Conservation (phyloP, 2,797 vertebrate genomes). For the Siniperca obscura region DNA sequence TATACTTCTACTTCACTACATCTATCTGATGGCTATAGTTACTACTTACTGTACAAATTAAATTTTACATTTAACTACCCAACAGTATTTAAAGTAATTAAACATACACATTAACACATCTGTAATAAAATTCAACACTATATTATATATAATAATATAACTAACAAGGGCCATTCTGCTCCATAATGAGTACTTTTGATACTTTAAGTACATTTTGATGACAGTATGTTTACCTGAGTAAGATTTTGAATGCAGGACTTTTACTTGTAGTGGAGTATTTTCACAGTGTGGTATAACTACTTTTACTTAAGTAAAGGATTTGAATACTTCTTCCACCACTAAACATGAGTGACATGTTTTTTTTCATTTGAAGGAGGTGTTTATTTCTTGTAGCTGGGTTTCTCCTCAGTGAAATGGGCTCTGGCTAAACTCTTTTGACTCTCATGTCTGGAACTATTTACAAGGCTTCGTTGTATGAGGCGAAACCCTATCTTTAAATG, state of each 20-base stretch:
- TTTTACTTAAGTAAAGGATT: constrained; percentile 8
- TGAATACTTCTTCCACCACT: neutral
- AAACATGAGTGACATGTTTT: neutral
- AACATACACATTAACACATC: neutral
- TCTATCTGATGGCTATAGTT: neutral
- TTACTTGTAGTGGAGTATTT: neutral
- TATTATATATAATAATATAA: neutral
- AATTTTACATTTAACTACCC: neutral
- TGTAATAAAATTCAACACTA: neutral
- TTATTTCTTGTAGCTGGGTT: constrained; percentile 40
- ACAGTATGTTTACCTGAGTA: neutral
- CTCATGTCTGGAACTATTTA: constrained; percentile 62
- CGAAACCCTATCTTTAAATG: constrained; percentile 54
- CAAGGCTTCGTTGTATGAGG: constrained; percentile 21
- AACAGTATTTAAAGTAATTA: neutral
- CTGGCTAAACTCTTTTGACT: constrained; percentile 42
- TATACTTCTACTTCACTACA: neutral
- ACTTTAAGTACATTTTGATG: too few relatives aligned
- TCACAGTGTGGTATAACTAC: neutral
- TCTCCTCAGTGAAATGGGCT: constrained; percentile 18
- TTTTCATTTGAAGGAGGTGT: constrained; percentile 26
- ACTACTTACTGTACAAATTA: neutral
- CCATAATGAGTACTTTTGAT: neutral
- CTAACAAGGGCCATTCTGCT: neutral
- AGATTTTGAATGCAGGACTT: neutral